These are phyloP conservation scores for Lacerta viridis DNA, from an alignment of 2,797 vertebrate species.

Conservation along the genomic window DNA sequence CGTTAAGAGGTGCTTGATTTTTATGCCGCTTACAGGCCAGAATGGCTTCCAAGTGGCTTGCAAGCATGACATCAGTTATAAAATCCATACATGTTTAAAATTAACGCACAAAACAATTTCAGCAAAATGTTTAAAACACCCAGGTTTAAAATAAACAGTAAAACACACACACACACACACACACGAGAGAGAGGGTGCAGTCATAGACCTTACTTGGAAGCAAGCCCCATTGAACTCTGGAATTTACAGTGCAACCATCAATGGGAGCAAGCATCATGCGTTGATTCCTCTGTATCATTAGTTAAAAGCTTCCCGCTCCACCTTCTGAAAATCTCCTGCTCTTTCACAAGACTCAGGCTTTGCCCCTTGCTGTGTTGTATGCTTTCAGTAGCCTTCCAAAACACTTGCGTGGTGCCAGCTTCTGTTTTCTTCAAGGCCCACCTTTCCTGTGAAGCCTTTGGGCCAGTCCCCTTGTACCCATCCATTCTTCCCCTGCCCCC, in stretches of 20 bases:
- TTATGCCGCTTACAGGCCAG: too few species aligned
- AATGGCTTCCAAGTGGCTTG: too few species aligned
- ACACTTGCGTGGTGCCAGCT: not conserved
- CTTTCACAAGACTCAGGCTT: not conserved
- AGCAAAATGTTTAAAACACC: too few species aligned
- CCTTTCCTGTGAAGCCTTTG: not conserved
- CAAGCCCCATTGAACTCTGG: not conserved
- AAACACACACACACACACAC: too few species aligned
- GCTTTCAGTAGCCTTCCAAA: not conserved
- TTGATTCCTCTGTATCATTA: not conserved
- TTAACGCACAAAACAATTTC: too few species aligned
- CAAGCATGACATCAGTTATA: too few species aligned
- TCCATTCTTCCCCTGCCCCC: not conserved
- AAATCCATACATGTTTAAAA: too few species aligned
- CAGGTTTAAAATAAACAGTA: too few species aligned
- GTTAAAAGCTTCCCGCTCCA: not conserved
- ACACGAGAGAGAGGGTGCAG: not conserved
- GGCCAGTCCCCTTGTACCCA: not conserved
- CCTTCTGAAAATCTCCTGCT: not conserved
- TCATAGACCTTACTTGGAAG: not conserved
- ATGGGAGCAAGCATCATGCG: not conserved
- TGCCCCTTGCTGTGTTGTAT: not conserved
- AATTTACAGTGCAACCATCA: not conserved
- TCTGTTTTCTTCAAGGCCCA: not conserved
- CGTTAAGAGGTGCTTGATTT: too few species aligned